Evolutionary conservation across 2,113 vertebrate species (phyloP), one percentile per base, ranked within the genome.

Genomic region (Choloepus hoffmanni): DNA sequence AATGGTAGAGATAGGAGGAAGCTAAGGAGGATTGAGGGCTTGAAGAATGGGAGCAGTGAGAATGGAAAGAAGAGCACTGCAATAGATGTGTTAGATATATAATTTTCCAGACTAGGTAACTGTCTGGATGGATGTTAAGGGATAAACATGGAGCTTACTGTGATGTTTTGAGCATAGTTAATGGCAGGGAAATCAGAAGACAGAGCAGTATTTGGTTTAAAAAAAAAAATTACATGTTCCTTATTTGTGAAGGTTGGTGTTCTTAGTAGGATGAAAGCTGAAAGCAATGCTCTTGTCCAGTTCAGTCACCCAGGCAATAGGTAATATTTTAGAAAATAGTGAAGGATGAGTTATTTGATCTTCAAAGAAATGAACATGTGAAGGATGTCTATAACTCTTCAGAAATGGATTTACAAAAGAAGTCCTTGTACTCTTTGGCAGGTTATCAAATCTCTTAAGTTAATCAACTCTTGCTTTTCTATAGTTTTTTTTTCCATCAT

Each of bases 201-300:
- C 76, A 26, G 33, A 76, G 24, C 85, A 45, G 85, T 55, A 87
- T 65, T 65, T 92, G 76, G 15, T 73, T 95, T 15, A 81, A 73
- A 28, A 96, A 77, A 85, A 74, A 81, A 72, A 33, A 58, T 23
- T 60, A 60, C 16, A 24, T 84, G 14, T 94, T 13, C 55, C 53
- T 94, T 81, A 30, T 90, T 92, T 92, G 45, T 90, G 40, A 92
- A 79, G 40, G 12, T 95, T 70, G 55, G 13, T 63, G 23, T 89
- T 93, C 15, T 24, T 95, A 77, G 77, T 48, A 85, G 60, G 19
- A 93, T 72, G 78, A 48, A 85, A 53, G 58, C 74, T 87, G 86
- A 94, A 86, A 92, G 21, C 58, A 87, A 5, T 67, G 2, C 7
- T 95, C 48, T 78, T 92, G 18, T 43, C 36, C 84, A 65, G 48